Evolutionary conservation across 2,888 invertebrate genomes (phyloP).

Genomic region (Drosophila anomelani): DNA sequence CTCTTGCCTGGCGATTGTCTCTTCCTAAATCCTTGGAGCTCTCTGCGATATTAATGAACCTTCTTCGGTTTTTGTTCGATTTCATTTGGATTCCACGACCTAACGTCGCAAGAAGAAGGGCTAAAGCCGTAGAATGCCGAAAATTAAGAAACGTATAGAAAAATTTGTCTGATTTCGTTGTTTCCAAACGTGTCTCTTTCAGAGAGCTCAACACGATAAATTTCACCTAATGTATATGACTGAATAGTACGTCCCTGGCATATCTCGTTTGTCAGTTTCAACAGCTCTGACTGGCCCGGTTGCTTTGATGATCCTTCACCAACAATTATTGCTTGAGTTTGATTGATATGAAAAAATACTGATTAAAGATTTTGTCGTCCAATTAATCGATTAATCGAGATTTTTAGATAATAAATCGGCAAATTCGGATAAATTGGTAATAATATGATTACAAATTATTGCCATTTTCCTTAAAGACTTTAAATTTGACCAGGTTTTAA

Average conservation of each 20-base stretch:
- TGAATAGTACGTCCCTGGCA: neutral
- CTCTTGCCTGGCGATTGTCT: neutral
- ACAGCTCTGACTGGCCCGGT: neutral
- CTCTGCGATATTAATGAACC: neutral
- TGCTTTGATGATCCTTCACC: slow-evolving; percentile 5
- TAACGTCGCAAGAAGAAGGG: neutral
- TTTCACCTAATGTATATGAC: slow-evolving; percentile 4
- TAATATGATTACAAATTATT: neutral
- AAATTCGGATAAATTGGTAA: neutral
- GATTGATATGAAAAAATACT: neutral
- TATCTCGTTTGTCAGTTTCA: neutral
- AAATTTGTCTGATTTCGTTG: slow-evolving; percentile 3
- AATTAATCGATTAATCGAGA: neutral
- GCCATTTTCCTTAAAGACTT: neutral
- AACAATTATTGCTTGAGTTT: neutral
- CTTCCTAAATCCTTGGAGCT: neutral
- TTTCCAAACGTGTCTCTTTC: neutral
- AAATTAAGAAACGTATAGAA: slow-evolving; percentile 3
- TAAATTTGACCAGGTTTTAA: no score
- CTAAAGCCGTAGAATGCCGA: slow-evolving; percentile 2
- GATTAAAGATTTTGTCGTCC: neutral
- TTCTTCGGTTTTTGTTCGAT: neutral
- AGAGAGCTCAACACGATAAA: slow-evolving; percentile 16
- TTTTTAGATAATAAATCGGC: neutral
- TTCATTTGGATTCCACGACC: no score